Evolutionary conservation across 1,140 invertebrate genomes (phyloP).

Genomic region (Bombus affinis): DNA sequence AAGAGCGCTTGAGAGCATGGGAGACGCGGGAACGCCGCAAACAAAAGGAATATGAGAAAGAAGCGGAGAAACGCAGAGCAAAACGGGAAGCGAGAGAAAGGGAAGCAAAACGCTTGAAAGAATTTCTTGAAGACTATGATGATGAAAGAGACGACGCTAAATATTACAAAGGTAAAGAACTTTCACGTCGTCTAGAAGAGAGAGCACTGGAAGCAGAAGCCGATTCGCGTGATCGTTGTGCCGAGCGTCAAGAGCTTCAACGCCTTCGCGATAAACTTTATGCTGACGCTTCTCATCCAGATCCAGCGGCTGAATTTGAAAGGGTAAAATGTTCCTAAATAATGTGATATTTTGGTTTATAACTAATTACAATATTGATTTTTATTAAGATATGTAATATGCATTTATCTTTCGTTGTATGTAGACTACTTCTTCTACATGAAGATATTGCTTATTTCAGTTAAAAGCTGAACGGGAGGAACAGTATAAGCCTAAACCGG

Average conservation of each 20-base stretch:
- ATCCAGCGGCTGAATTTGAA: slow-evolving; percentile 93
- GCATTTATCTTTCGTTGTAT: too few species aligned
- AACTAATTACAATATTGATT: neutral
- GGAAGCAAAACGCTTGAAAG: slow-evolving; percentile 96
- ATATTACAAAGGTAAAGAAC: slow-evolving; percentile 97
- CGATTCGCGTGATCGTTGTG: slow-evolving; percentile 93
- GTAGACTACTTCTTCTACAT: too few species aligned
- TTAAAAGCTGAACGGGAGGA: slow-evolving; percentile 90
- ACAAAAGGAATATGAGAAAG: slow-evolving; percentile 95
- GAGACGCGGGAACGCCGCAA: slow-evolving; percentile 96
- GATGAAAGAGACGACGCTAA: slow-evolving; percentile 98
- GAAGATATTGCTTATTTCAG: slow-evolving; percentile 73
- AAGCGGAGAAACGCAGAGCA: slow-evolving; percentile 91
- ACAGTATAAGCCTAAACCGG: slow-evolving; percentile 90
- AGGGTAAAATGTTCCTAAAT: slow-evolving; percentile 81
- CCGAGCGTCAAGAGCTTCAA: slow-evolving; percentile 96
- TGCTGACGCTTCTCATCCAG: slow-evolving; percentile 88
- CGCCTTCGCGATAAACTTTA: slow-evolving; percentile 93
- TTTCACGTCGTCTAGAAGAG: slow-evolving; percentile 93
- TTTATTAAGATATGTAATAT: neutral
- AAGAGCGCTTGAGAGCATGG: slow-evolving; percentile 93
- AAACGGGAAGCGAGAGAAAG: slow-evolving; percentile 92
- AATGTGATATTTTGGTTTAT: neutral
- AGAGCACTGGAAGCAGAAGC: slow-evolving; percentile 95
- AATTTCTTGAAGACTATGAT: slow-evolving; percentile 99